phyloP scores from a whole-genome alignment of 2,113 vertebrate species.

The Brachyistius frenatus region DNA sequence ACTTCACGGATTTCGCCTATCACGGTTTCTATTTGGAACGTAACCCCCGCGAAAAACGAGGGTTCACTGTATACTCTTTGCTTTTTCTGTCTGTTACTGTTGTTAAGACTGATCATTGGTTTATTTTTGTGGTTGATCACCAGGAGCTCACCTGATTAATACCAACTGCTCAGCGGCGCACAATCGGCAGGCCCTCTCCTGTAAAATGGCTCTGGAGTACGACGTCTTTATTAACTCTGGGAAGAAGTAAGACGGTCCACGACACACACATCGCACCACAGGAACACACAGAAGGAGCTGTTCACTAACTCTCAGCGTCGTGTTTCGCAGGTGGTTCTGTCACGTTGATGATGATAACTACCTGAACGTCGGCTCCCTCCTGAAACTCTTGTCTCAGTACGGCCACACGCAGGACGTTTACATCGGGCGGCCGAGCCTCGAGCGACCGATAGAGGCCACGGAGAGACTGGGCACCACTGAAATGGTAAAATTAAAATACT shows the following conservation, averaged over 20 bases:
- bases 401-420: constrained; percentile 89
- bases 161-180: constrained; percentile 94
- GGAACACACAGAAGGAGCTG: neutral
- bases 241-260: constrained; percentile 87
- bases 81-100: too few species aligned
- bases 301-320: neutral
- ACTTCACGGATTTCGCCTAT: too few species aligned
- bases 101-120: neutral
- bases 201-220: constrained; percentile 95
- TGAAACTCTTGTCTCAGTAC: constrained; percentile 89
- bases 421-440: constrained; percentile 93
- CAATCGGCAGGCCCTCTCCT: constrained; percentile 93
- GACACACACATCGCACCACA: neutral
- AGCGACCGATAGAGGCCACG: constrained; percentile 91
- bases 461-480: constrained; percentile 86
- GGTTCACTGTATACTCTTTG: neutral
- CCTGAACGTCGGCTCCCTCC: constrained; percentile 86
- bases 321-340: constrained; percentile 91
- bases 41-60: too few species aligned
- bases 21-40: too few species aligned
- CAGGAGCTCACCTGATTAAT: constrained; percentile 89
- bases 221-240: constrained; percentile 89
- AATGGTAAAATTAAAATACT: constrained; percentile 78
- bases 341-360: constrained; percentile 96
- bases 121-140: neutral